These are phyloP conservation scores for Pseudomyrmex gracilis DNA, from an alignment of 1,140 invertebrate species.

Conservation along the genomic window DNA sequence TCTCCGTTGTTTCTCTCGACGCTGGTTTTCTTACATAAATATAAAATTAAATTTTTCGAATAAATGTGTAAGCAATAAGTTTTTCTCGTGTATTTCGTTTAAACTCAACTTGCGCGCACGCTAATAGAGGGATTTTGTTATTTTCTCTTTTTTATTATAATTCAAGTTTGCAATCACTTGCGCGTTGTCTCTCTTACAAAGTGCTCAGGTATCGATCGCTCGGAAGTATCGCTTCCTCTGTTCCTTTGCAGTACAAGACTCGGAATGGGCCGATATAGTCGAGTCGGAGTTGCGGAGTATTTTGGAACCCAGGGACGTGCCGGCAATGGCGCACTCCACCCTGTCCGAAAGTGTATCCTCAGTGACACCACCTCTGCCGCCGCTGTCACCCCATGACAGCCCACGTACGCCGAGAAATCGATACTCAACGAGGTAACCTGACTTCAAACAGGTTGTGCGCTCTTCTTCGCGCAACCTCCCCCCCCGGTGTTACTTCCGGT, in stretches of 20 bases:
- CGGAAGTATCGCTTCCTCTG: not conserved
- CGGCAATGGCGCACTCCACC: conserved; percentile 86
- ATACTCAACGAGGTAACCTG: conserved; percentile 77
- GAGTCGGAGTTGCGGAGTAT: conserved; percentile 92
- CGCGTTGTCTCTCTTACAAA: not conserved
- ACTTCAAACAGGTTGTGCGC: conserved; percentile 61
- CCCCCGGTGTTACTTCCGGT: conserved; percentile 67
- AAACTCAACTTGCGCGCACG: too few species aligned
- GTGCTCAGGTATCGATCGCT: not conserved
- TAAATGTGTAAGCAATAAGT: not conserved
- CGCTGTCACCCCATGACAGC: conserved; percentile 89
- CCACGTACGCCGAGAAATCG: conserved; percentile 82
- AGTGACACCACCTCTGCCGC: conserved; percentile 91
- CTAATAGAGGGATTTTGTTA: not conserved
- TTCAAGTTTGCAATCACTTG: not conserved
- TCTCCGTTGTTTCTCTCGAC: not conserved
- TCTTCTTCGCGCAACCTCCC: conserved; percentile 62
- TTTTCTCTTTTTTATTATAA: not conserved
- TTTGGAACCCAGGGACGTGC: conserved; percentile 88
- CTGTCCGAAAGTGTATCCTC: conserved; percentile 89
- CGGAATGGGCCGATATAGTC: conserved; percentile 94
- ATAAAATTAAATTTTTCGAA: not conserved
- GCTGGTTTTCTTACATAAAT: not conserved
- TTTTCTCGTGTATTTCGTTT: too few species aligned
- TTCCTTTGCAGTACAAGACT: conserved; percentile 87